Evolutionary conservation across 2,113 vertebrate species (phyloP).

Genomic region (Elgaria multicarinata): DNA sequence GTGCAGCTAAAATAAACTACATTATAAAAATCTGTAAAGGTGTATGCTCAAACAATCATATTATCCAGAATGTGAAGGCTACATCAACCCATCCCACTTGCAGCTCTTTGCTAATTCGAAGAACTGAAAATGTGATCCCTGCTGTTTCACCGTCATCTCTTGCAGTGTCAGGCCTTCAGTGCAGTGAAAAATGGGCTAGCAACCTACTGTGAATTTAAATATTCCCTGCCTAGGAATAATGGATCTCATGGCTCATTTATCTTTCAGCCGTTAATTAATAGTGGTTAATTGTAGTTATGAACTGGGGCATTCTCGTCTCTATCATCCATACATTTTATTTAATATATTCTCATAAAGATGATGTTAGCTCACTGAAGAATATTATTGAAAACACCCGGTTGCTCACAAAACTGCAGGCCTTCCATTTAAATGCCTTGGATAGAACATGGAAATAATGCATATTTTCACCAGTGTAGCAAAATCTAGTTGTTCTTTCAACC

Average conservation of each 20-base stretch:
- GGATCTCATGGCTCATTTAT: slow-evolving; percentile 81
- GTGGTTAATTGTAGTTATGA: slow-evolving; percentile 86
- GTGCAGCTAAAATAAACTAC: background rate
- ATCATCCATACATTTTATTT: slow-evolving; percentile 81
- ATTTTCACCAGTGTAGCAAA: background rate
- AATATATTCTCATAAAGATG: slow-evolving; percentile 74
- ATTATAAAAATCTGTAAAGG: background rate
- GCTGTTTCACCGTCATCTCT: slow-evolving; percentile 46
- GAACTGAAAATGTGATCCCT: slow-evolving; percentile 29
- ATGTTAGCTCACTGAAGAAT: slow-evolving; percentile 61
- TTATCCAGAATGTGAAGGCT: background rate
- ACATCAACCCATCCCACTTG: background rate
- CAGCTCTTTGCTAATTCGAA: slow-evolving; percentile 20
- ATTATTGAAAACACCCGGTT: slow-evolving; percentile 57
- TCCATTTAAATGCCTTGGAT: slow-evolving; percentile 24
- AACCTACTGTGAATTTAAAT: slow-evolving; percentile 84
- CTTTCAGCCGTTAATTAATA: slow-evolving; percentile 84
- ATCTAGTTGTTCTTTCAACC: background rate
- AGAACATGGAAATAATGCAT: background rate
- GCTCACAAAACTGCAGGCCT: slow-evolving; percentile 44
- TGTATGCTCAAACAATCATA: background rate
- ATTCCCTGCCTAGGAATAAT: slow-evolving; percentile 79
- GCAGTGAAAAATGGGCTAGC: slow-evolving; percentile 79
- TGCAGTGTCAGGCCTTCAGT: slow-evolving; percentile 66
- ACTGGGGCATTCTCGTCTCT: slow-evolving; percentile 77